Base-by-base conservation (phyloP, 2,888 invertebrate species). In the Amaurobius ferox region DNA sequence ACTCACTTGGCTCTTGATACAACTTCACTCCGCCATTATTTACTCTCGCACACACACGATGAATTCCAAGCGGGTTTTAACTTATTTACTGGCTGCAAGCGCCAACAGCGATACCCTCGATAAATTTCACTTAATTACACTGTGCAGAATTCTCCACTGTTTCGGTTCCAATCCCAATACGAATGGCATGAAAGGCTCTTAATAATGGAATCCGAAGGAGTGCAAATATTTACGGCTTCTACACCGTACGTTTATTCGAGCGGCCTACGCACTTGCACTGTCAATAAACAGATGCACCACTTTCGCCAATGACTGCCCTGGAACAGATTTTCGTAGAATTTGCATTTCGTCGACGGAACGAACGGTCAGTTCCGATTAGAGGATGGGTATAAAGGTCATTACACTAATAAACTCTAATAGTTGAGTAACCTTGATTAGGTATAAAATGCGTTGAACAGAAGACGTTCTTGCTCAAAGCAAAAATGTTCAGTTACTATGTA, bases 181-280 rank as follows among this genome's bases (percentile, higher is more conserved):
- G 68, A 68, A 40, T 40, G 40, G 40, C 35, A 40, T 40, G 28
- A 68, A 68, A 68, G 23, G 35, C 68, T 40, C 68, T 23, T 68
- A 68, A 68, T 68, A 39, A 68, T 11, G 39, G 68, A 68, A 68
- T 68, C 39, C 39, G 23, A 6, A 23, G 55, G 55, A 55, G 19
- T 55, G 55, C 28, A 74, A 74, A 74, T 64, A 74, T 74, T 62
- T 62, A 74, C 62, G 62, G n/a, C 62, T 62, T 39, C 40, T 62
- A 35, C 61, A 23, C 19, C 61, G 29, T 40, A 64, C 74, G 64
- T 55, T 55, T 55, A 23, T 55, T 23, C 23, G 55, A 19, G 1
- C 3, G 55, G 11, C 44, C 7, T 44, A 23, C 5, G 23, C 13
- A 23, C 23, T 55, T 23, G 9, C 23, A 55, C 23, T 55, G 55